phyloP scores from a whole-genome alignment of 1,140 invertebrate genomes.

The Drosophila albomicans region DNA sequence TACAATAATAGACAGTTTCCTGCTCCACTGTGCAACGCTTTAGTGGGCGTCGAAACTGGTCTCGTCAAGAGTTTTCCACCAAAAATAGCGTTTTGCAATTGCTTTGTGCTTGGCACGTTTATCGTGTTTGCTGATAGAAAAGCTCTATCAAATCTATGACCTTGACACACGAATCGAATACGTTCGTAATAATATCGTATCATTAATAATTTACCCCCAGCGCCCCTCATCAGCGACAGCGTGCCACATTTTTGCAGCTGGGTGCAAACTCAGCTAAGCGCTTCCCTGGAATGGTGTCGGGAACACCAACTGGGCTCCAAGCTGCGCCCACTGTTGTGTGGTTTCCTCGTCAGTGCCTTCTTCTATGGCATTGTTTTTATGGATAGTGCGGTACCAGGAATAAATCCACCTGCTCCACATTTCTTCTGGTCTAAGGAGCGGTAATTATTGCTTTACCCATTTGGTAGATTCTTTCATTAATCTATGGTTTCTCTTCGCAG shows the following conservation, averaged over 20 bases:
- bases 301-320: slow-evolving; percentile 55
- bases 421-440: slow-evolving; percentile 66
- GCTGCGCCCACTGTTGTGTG: slow-evolving; percentile 70
- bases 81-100: slow-evolving; percentile 19
- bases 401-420: slow-evolving; percentile 85
- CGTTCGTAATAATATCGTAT: background rate
- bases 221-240: slow-evolving; percentile 53
- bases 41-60: slow-evolving; percentile 32
- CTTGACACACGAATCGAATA: background rate
- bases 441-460: slow-evolving; percentile 50
- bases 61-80: slow-evolving; percentile 22
- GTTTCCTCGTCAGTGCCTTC: slow-evolving; percentile 72
- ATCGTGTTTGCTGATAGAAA: slow-evolving; percentile 29
- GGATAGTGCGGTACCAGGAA: slow-evolving; percentile 85
- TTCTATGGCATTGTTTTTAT: slow-evolving; percentile 85
- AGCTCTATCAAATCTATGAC: background rate
- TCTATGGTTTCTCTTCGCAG: slow-evolving; percentile 36
- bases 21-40: slow-evolving; percentile 27
- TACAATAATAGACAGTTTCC: background rate
- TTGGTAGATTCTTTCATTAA: background rate
- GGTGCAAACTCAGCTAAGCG: slow-evolving; percentile 53
- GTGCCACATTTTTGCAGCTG: slow-evolving; percentile 48
- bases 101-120: slow-evolving; percentile 33
- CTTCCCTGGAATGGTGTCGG: slow-evolving; percentile 53
- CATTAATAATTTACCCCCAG: slow-evolving; percentile 44